Evolutionary conservation across 1,140 invertebrate species (phyloP), one percentile per base, ranked within the genome.

Genomic region (Colletes latitarsis): DNA sequence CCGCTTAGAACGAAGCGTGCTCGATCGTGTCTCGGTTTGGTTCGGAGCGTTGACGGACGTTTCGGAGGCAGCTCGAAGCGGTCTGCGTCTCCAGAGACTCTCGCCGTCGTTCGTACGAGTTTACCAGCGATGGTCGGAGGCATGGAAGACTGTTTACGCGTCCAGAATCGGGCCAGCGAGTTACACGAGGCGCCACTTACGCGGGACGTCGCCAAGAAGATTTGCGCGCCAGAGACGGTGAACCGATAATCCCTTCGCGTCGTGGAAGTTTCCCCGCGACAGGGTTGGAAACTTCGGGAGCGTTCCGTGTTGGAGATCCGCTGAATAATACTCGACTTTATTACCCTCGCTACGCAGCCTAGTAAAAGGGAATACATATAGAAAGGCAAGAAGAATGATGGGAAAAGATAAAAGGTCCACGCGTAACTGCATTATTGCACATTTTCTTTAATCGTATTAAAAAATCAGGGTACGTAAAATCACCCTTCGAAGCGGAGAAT

Each of bases 71-170:
- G 4, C 6, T 17, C 12, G 8, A n/a, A 64, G 8, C 15, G 55
- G 10, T 62, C 77, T 52, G 4, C 77, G 41, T 39, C 19, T 73
- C 41, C 8, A 8, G 55, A 60, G 46, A 73, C 62, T 62, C 62
- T 62, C 19, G 39, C 43, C 9, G 19, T 69, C n/a, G 78, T 69
- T 68, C 58, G 39, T 39, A 39, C 46, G 3, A 80, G 57, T 75
- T 63, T 66, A 8, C 62, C 52, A 17, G 6, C 17, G 41, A n/a
- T 8, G 63, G 57, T n/a, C 15, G 10, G 17, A 15, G 30, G 30
- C 30, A 30, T 30, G 15, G n/a, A 60, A 1, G 21, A 30, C 14
- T 81, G 78, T 81, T 81, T 75, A 63, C 71, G 62, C 57, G 60
- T 6, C 19, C 17, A 6, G 17, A 58, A 39, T 12, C 60, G 21